phyloP scores from a whole-genome alignment of 2,113 vertebrate species.

The Hippolais icterina region DNA sequence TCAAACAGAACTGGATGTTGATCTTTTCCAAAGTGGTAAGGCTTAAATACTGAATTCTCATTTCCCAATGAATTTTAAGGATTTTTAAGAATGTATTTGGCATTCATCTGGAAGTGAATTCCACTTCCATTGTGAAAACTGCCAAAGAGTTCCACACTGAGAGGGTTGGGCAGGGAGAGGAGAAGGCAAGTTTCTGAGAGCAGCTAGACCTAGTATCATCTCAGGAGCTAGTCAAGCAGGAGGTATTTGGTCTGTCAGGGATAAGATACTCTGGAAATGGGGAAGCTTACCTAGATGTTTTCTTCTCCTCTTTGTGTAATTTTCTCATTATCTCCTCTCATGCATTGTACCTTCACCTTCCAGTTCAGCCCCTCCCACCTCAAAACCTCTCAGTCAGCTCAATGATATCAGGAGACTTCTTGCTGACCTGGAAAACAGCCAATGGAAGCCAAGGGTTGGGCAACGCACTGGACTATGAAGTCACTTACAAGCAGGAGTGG shows the following conservation, averaged over 20 bases:
- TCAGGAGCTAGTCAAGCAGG: neutral
- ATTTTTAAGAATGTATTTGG: neutral
- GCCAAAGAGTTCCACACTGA: neutral
- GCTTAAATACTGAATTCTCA: neutral
- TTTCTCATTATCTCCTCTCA: neutral
- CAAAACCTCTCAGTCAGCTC: conserved; percentile 17
- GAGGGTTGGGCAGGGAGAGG: neutral
- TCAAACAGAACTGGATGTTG: conserved; percentile 15
- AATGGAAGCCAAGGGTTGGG: neutral
- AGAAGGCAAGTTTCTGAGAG: neutral
- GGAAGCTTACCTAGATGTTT: neutral
- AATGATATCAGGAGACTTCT: neutral
- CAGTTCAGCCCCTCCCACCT: conserved; percentile 70
- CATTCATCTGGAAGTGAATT: neutral
- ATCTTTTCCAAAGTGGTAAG: conserved; percentile 72
- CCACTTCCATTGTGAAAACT: neutral
- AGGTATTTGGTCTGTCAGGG: neutral
- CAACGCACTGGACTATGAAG: conserved; percentile 62
- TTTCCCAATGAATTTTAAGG: neutral
- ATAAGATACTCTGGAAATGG: neutral
- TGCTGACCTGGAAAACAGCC: conserved; percentile 60
- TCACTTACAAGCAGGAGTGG: conserved; percentile 59
- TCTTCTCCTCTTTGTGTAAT: neutral
- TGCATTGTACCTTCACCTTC: neutral
- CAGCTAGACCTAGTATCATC: neutral